Base-by-base conservation (phyloP, 2,113 vertebrate species). In the Chloroceryle aenea region DNA sequence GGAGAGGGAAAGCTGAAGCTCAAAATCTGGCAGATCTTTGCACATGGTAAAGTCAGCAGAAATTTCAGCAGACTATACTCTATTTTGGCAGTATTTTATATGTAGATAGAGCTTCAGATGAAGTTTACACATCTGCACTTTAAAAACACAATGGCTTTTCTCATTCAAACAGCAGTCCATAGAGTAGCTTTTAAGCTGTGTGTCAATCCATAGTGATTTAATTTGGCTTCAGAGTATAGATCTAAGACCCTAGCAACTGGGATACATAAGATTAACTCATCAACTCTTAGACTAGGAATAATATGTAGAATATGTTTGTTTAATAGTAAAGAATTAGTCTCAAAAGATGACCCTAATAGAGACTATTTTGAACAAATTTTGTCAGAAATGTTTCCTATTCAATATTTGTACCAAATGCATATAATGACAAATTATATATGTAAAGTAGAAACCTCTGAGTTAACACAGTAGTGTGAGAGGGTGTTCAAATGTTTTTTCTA, bases 51-150 rank as follows among this genome's bases (percentile, higher is more conserved):
- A 62, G 80, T 92, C 94, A 95, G 84, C 69, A 94, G 47, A 94
- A 84, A 61, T 82, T 97, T 88, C 74, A 92, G 52, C 91, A 94
- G 77, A 92, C 62, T 85, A 82, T 68, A 79, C 11, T 92, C 87
- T 95, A 76, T 91, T 94, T 94, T 95, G 91, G 80, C 87, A 72
- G 22, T 42, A 19, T 12, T 92, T 89, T 87, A 6, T 75, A 48
- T 29, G 40, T 36, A 87, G 48, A 74, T 67, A 86, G 0, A 3
- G 48, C 30, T 85, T 87, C 76, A 89, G 74, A 53, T 87, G 76
- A 61, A 87, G 61, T 87, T 85, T 89, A 79, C 43, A 78, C 69
- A 87, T 85, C 84, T 89, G 87, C 27, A 79, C 43, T 87, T 95
- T 29, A 85, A 95, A 95, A 95, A 26, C 26, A 26, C 26, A 43